Base-by-base conservation (phyloP, 2,888 invertebrate species). In the Ectemnius lituratus region DNA sequence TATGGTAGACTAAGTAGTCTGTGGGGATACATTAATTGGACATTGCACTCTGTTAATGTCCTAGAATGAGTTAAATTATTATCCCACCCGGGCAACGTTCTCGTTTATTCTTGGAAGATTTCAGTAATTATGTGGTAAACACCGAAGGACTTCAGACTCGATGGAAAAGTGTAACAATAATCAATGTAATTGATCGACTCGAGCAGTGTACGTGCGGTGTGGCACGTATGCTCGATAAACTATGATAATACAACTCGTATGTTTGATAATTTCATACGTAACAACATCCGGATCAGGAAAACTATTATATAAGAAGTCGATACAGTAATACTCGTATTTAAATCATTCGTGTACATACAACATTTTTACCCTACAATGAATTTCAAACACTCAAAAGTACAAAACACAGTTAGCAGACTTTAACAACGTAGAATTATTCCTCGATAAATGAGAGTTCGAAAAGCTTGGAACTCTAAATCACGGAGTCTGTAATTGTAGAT, bases 1-100 rank as follows among this genome's bases (percentile, higher is more conserved):
- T 52, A 52, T 16, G 52, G 13, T 14, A 52, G 23, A 52, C 16
- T 16, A 14, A 52, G 6, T 47, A 47, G 2, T 14, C 16, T n/a
- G 52, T 16, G 52, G 28, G 45, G 64, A 65, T 52, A 70, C 62
- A 74, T 73, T 71, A 70, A 77, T 60, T 86, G 84, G 79, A 84
- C 85, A 80, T 86, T 85, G 86, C 81, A 74, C 86, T 76, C 80
- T 68, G 73, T 68, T 74, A 68, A 74, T 74, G 76, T 79, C 67
- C 65, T 18, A n/a, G 66, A 20, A 49, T 4, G 49, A 45, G 46
- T 63, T 64, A 23, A 23, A 46, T 49, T 68, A n/a, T 45, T 27
- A 16, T 20, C 57, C 47, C 28, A 6, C 8, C 28, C 8, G 6
- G n/a, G 18, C 18, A 49, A 62, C 37, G 73, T 68, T 61, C 28